Evolutionary conservation across 1,140 invertebrate genomes (phyloP).

Genomic region (Saxidomus purpurata): DNA sequence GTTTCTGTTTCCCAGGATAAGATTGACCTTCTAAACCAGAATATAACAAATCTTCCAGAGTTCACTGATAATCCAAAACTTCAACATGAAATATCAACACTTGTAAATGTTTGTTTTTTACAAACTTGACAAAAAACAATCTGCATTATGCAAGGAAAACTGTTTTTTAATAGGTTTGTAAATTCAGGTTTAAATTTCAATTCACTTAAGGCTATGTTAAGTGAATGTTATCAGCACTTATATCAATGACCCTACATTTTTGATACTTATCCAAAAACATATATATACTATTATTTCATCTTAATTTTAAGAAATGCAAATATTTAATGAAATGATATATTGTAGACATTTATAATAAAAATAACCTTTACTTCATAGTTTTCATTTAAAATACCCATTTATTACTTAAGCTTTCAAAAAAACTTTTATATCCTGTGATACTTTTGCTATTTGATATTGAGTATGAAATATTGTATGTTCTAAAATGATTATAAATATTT

Average conservation of each 20-base stretch:
- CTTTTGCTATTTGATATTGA: too few species aligned
- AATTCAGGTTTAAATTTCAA: constrained; percentile 24
- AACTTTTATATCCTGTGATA: too few species aligned
- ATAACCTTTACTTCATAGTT: background rate
- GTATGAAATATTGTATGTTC: too few species aligned
- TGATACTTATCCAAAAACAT: constrained; percentile 39
- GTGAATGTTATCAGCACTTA: background rate
- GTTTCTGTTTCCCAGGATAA: too few species aligned
- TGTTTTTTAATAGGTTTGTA: background rate
- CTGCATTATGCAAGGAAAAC: background rate
- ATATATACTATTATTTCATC: constrained; percentile 17
- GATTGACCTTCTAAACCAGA: too few species aligned
- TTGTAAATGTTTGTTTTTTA: too few species aligned
- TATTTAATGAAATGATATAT: background rate
- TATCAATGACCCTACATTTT: constrained; percentile 22
- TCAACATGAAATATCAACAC: too few species aligned
- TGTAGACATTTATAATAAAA: background rate
- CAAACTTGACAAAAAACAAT: background rate
- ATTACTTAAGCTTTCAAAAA: too few species aligned
- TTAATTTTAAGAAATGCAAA: constrained; percentile 3
- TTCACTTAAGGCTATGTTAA: constrained; percentile 23
- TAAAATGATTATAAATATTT: too few species aligned
- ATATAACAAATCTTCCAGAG: too few species aligned
- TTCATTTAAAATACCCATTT: too few species aligned
- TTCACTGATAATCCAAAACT: too few species aligned